Evolutionary conservation across 2,888 invertebrate genomes (phyloP).

Genomic region (Pocota personata): DNA sequence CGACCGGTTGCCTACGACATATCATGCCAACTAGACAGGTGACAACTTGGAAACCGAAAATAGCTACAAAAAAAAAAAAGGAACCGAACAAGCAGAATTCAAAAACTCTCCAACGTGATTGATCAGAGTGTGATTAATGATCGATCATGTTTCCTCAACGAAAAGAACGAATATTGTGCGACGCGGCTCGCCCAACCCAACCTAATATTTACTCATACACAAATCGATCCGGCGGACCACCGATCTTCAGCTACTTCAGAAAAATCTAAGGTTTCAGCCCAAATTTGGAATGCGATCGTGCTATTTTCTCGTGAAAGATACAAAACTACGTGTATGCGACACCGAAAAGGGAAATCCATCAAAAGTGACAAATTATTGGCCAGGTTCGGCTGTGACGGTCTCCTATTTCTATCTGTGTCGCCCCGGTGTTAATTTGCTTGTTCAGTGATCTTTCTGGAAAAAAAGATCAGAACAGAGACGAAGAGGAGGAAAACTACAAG

Average conservation of each 20-base stretch:
- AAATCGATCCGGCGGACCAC: too few relatives aligned
- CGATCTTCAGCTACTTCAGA: not conserved
- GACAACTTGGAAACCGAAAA: constrained; percentile 60
- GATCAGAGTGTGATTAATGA: constrained; percentile 70
- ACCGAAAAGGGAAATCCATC: constrained; percentile 51
- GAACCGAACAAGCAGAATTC: not conserved
- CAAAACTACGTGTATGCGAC: not conserved
- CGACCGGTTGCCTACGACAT: constrained; percentile 68
- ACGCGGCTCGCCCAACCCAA: constrained; percentile 55
- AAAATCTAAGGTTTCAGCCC: constrained; percentile 39
- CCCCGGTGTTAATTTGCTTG: constrained; percentile 49
- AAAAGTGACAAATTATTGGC: constrained; percentile 68
- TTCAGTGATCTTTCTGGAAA: constrained; percentile 10
- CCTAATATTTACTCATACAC: not conserved
- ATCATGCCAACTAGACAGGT: constrained; percentile 59
- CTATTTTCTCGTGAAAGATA: constrained; percentile 31
- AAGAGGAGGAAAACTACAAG: not conserved
- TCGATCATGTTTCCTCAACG: constrained; percentile 61
- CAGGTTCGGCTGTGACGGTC: constrained; percentile 17
- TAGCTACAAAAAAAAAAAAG: constrained; percentile 1
- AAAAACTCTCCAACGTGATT: constrained; percentile 42
- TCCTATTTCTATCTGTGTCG: constrained; percentile 10
- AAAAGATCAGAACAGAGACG: not conserved
- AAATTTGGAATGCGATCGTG: constrained; percentile 34
- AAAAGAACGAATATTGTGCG: constrained; percentile 20